phyloP scores from a whole-genome alignment of 2,888 invertebrate species.

The Molanna angustata region DNA sequence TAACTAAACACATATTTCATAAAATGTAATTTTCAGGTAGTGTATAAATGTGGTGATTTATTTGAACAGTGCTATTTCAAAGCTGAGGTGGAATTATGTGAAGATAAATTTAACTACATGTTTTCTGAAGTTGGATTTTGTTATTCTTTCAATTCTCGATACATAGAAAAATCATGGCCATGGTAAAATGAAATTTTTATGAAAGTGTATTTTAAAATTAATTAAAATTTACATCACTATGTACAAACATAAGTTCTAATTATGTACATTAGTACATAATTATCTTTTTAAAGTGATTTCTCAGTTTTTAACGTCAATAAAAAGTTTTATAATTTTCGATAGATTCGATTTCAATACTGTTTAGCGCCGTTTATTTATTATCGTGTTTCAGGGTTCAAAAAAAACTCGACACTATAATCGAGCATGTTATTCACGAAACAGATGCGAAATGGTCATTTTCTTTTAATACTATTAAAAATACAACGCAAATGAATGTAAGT shows the following conservation, averaged over 20 bases:
- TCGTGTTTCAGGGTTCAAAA: conserved; percentile 48
- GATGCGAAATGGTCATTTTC: conserved; percentile 64
- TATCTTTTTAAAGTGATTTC: too few species aligned
- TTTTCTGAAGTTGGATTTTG: conserved; percentile 75
- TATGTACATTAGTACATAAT: too few species aligned
- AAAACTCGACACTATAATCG: conserved; percentile 46
- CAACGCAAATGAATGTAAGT: conserved; percentile 49
- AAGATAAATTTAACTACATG: conserved; percentile 63
- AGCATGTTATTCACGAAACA: conserved; percentile 62
- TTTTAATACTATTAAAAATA: conserved; percentile 52
- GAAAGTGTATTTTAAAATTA: too few species aligned
- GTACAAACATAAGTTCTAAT: too few species aligned
- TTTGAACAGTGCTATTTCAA: conserved; percentile 66
- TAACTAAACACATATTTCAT: too few species aligned
- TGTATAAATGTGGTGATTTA: conserved; percentile 59
- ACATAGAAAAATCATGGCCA: conserved; percentile 56
- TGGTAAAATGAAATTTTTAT: too few species aligned
- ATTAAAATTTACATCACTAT: too few species aligned
- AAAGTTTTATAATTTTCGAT: too few species aligned
- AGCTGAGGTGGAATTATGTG: conserved; percentile 63
- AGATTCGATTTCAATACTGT: too few species aligned
- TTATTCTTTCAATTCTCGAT: conserved; percentile 66
- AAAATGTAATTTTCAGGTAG: conserved; percentile 57
- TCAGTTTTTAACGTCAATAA: too few species aligned
- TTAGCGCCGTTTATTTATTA: too few species aligned